Percentiles rank a stretch among this genome's conserved stretches.
phyloP scores from a whole-genome alignment of 2,797 vertebrate species.

The Anniella stebbinsi region DNA sequence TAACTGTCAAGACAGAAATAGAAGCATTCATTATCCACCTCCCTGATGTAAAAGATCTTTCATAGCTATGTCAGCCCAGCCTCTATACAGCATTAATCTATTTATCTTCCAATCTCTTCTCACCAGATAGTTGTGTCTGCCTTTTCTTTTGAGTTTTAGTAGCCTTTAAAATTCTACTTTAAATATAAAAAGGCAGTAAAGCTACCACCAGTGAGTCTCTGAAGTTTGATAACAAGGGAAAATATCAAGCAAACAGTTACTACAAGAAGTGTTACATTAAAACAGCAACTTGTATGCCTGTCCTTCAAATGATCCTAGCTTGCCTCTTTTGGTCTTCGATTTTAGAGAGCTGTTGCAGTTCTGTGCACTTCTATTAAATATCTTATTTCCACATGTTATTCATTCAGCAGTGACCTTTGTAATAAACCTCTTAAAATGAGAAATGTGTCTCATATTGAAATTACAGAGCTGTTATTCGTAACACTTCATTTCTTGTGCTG shows the following conservation, averaged over 20 bases:
- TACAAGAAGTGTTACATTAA: constrained; percentile 27
- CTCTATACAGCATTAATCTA: background rate
- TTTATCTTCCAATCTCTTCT: background rate
- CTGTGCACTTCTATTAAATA: constrained; percentile 63
- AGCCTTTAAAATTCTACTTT: constrained; percentile 33
- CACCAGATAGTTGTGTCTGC: background rate
- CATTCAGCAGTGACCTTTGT: constrained; percentile 71
- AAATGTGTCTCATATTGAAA: constrained; percentile 68
- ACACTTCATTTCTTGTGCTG: constrained; percentile 63
- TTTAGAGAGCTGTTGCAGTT: constrained; percentile 54
- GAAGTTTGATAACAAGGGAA: constrained; percentile 23
- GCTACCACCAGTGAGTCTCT: constrained; percentile 36
- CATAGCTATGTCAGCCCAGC: background rate
- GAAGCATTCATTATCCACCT: constrained; percentile 2
- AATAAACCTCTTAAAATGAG: constrained; percentile 70
- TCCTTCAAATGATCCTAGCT: constrained; percentile 57
- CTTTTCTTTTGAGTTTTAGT: constrained; percentile 9
- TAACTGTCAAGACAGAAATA: background rate
- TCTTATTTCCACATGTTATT: constrained; percentile 70
- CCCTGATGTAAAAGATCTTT: constrained; percentile 15
- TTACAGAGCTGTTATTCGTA: constrained; percentile 61
- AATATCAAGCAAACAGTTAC: constrained; percentile 4
- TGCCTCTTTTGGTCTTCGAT: constrained; percentile 42
- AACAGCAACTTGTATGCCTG: constrained; percentile 22
- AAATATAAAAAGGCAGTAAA: constrained; percentile 30